Base-by-base conservation (phyloP, 2,888 invertebrate genomes). In the Slavum lentiscoides region DNA sequence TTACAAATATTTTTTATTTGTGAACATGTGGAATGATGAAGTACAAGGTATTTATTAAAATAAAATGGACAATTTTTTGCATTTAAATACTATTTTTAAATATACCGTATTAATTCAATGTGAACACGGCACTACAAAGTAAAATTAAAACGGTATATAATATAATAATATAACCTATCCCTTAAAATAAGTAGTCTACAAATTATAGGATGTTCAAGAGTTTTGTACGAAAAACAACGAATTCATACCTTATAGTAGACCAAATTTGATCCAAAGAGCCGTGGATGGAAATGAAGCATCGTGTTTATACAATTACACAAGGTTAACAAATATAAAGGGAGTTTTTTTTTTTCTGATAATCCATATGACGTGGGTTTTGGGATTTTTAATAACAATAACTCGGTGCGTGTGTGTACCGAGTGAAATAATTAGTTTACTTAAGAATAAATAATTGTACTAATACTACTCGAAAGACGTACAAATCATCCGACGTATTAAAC, bases 1-100 rank as follows among this genome's bases (percentile, higher is more conserved):
- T 19, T 58, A 49, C 13, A 49, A 67, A 2, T 39, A 67, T 74
- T 67, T n/a, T 67, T 30, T 67, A 75, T 75, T 67, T n/a, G 67
- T 67, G 23, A 75, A 75, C 43, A 75, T 17, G 39, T 75, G 75
- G 75, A 75, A 75, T 75, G 75, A 67, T 43, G 39, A 58, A 67
- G 67, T 75, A 75, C 39, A 75, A 21, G n/a, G 30, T 37, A 37
- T 23, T 37, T 17, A 39, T 23, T 49, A 49, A 49, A 49, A 49
- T 43, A 13, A 49, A 37, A 64, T 55, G 30, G 9, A 43, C 43
- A 43, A 7, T 43, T 43, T 43, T 43, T 43, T 7, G 9, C 9
- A 7, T 43, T 43, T 43, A 43, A 7, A 9, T 39, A 59, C 13
- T 73, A 73, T 5, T 23, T 61, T 73, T 39, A 23, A 74, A 13